Evolutionary conservation across 2,113 vertebrate genomes (phyloP).

Genomic region (human): DNA sequence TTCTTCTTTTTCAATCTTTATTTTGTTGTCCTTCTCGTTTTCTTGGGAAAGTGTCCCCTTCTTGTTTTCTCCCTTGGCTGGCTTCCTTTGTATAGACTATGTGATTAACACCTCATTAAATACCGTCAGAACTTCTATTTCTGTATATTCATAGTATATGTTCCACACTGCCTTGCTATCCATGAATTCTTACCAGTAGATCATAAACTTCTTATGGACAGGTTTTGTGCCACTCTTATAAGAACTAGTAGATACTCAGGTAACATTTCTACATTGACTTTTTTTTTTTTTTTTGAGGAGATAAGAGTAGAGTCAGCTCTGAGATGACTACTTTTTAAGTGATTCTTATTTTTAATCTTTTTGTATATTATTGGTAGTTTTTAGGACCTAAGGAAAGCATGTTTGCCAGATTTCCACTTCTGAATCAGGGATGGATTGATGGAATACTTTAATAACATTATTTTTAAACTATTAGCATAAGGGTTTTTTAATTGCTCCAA

Average conservation of each 20-base stretch:
- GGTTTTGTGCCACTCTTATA: not conserved
- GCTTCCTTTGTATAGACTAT: not conserved
- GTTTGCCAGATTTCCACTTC: not conserved
- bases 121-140: not conserved
- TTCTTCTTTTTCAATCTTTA: not conserved
- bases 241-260: not conserved
- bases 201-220: not conserved
- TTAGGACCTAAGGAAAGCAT: not conserved
- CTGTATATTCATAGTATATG: rapidly evolving
- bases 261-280: not conserved
- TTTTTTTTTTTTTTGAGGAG: not conserved
- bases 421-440: not conserved
- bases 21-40: not conserved
- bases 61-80: not conserved
- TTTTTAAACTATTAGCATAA: not conserved
- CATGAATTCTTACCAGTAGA: not conserved
- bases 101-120: not conserved
- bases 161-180: not conserved
- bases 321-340: not conserved
- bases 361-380: not conserved
- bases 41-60: not conserved
- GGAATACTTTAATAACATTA: not conserved
- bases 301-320: not conserved
- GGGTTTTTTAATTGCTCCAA: not conserved
- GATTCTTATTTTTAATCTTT: not conserved